Percentiles rank a stretch among this genome's conserved stretches.
phyloP scores from a whole-genome alignment of 2,797 vertebrate species.

The Argya squamiceps region DNA sequence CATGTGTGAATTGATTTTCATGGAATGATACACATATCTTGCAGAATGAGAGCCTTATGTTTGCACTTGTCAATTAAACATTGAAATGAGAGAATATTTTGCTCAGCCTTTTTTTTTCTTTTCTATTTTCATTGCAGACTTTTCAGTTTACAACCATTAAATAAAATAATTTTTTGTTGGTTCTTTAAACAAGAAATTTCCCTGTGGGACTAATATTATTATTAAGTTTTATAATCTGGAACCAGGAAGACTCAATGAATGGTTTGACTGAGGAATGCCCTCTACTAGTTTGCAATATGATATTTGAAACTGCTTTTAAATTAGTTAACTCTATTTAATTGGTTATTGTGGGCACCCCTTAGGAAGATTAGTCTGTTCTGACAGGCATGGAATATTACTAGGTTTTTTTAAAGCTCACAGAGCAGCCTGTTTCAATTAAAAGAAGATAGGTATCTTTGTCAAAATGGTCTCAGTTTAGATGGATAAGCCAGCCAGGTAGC shows the following conservation, averaged over 20 bases:
- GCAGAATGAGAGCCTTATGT: conserved; percentile 43
- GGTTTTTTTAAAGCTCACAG: not conserved
- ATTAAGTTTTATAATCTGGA: not conserved
- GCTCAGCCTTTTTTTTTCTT: not conserved
- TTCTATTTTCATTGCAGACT: not conserved
- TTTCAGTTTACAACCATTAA: not conserved
- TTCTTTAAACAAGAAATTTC: not conserved
- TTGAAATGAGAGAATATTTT: conserved; percentile 23
- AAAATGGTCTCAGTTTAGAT: not conserved
- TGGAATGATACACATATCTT: conserved; percentile 16
- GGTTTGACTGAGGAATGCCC: not conserved
- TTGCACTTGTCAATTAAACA: conserved; percentile 59
- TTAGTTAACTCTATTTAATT: not conserved
- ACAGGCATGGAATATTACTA: not conserved
- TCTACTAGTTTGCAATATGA: not conserved
- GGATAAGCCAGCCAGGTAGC: not conserved
- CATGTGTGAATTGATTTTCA: conserved; percentile 25
- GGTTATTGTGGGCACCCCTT: not conserved
- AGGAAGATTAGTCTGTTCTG: not conserved
- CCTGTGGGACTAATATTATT: not conserved
- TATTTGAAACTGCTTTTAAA: not conserved
- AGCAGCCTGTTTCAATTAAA: not conserved
- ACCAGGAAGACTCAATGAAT: not conserved
- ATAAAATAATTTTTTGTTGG: not conserved
- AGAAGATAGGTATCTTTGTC: not conserved